Percentiles rank a stretch among this genome's conserved stretches.
Conservation (phyloP, 2,113 vertebrate genomes). For the Anoplopoma fimbria region DNA sequence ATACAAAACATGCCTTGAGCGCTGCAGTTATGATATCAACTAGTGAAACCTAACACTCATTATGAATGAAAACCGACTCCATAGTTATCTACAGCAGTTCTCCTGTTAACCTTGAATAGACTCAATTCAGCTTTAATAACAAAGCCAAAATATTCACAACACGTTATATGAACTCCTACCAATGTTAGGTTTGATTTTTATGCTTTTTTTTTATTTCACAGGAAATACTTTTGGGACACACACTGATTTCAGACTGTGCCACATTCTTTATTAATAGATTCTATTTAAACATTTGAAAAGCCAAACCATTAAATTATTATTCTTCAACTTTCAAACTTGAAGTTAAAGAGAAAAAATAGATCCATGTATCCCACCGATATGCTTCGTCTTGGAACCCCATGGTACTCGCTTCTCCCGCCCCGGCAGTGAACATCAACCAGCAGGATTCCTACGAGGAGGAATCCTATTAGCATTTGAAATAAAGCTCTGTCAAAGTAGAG, state of each 20-base stretch:
- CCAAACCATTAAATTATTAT: conserved; percentile 3
- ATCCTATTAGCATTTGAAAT: conserved; percentile 63
- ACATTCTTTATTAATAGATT: conserved; percentile 9
- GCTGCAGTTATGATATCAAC: too few relatives aligned
- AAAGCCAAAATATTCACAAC: not conserved
- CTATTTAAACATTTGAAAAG: not conserved
- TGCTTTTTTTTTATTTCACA: not conserved
- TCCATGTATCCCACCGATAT: not conserved
- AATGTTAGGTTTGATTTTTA: not conserved
- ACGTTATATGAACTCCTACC: not conserved
- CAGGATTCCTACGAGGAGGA: conserved; percentile 28
- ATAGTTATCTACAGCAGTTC: not conserved
- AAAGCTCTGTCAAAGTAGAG: conserved; percentile 45
- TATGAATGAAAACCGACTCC: not conserved
- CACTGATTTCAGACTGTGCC: not conserved
- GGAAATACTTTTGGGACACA: conserved; percentile 1
- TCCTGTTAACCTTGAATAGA: not conserved
- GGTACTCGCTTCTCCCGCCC: not conserved
- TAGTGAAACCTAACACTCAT: too few relatives aligned
- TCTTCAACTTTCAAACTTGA: not conserved
- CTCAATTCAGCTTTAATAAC: not conserved
- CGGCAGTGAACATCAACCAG: conserved; percentile 9
- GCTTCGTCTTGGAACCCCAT: conserved; percentile 7
- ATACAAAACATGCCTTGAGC: too few relatives aligned
- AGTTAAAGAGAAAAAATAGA: conserved; percentile 7